These are phyloP conservation scores for Eupithecia pulchellata DNA, from an alignment of 2,888 invertebrate genomes.

Conservation along the genomic window DNA sequence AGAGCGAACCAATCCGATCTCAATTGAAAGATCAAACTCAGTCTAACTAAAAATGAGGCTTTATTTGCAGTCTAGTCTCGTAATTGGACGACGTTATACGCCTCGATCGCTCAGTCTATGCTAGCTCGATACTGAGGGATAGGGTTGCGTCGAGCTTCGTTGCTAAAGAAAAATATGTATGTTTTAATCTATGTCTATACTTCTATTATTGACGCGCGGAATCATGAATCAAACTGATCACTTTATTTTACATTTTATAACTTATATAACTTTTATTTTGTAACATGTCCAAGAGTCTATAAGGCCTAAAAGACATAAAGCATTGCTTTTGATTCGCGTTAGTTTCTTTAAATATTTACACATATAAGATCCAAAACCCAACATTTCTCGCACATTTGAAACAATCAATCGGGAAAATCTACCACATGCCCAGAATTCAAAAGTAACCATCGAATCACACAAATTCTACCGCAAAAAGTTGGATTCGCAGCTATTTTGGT, in stretches of 20 bases:
- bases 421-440: slow-evolving; percentile 1
- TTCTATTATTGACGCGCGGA: no score
- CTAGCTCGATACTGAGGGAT: slow-evolving; percentile 58
- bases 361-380: background rate
- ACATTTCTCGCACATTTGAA: background rate
- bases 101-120: slow-evolving; percentile 49
- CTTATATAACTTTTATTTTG: no score
- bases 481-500: background rate
- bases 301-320: no score
- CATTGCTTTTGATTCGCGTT: no score
- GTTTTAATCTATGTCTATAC: no score
- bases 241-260: no score
- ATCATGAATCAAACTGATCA: no score
- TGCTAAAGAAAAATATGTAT: no score
- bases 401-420: slow-evolving; percentile 4
- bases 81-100: slow-evolving; percentile 75
- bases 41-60: slow-evolving; percentile 45
- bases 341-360: background rate
- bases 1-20: slow-evolving; percentile 24
- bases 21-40: slow-evolving; percentile 30
- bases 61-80: slow-evolving; percentile 71
- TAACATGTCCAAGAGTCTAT: no score
- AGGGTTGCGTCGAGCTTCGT: slow-evolving; percentile 56
- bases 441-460: background rate
- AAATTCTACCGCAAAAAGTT: background rate